These are phyloP conservation scores for Dolomedes plantarius DNA, from an alignment of 2,888 invertebrate genomes.

Conservation along the genomic window DNA sequence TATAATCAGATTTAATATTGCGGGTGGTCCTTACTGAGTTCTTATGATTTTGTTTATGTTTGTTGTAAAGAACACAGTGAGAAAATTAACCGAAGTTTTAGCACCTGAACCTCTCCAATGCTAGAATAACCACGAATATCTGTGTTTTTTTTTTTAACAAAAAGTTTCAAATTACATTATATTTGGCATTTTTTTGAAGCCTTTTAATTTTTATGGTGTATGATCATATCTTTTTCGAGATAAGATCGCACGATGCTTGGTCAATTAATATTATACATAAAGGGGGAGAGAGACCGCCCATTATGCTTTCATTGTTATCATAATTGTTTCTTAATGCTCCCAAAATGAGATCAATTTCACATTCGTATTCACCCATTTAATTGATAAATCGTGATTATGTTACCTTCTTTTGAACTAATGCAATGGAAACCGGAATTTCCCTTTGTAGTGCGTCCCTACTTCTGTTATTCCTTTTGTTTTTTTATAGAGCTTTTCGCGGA, in stretches of 20 bases:
- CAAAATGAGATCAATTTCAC: conserved; percentile 8
- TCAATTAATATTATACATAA: not conserved
- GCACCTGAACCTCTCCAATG: too few relatives aligned
- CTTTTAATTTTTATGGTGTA: not conserved
- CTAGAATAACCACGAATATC: too few relatives aligned
- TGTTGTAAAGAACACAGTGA: too few relatives aligned
- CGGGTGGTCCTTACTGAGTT: too few relatives aligned
- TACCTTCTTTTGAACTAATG: not conserved
- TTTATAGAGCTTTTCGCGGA: not conserved
- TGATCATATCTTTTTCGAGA: not conserved
- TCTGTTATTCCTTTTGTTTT: not conserved
- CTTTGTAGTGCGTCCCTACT: not conserved
- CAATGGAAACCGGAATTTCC: not conserved
- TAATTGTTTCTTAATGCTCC: conserved; percentile 11
- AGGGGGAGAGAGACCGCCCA: not conserved
- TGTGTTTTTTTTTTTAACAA: too few relatives aligned
- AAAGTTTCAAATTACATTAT: too few relatives aligned
- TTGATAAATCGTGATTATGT: conserved; percentile 9
- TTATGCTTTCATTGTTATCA: not conserved
- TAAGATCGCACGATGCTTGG: not conserved
- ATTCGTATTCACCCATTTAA: not conserved
- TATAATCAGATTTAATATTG: too few relatives aligned
- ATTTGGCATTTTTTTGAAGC: too few relatives aligned
- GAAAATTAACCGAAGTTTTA: too few relatives aligned
- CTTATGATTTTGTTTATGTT: too few relatives aligned